These are phyloP conservation scores for Rhagonycha lutea DNA, from an alignment of 2,888 invertebrate species.

Conservation along the genomic window DNA sequence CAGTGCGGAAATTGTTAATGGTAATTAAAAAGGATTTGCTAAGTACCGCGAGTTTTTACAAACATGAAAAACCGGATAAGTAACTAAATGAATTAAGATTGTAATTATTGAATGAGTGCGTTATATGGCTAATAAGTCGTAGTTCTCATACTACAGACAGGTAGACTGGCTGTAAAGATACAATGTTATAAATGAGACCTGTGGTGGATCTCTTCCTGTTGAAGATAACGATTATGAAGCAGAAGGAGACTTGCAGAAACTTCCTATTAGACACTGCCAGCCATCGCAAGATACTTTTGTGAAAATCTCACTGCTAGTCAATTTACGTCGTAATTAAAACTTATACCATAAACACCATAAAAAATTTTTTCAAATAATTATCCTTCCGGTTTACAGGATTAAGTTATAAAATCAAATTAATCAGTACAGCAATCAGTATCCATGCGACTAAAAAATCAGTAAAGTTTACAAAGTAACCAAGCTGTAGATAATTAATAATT, in stretches of 20 bases:
- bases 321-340: background rate
- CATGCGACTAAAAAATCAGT: background rate
- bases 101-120: background rate
- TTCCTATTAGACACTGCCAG: background rate
- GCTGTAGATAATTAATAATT: background rate
- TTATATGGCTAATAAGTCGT: conserved; percentile 10
- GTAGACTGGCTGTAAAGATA: conserved; percentile 5
- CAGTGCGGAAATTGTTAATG: conserved; percentile 7
- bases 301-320: background rate
- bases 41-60: conserved; percentile 6
- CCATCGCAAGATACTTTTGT: background rate
- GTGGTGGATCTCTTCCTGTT: conserved; percentile 8
- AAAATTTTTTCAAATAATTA: background rate
- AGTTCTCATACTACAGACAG: conserved; percentile 14
- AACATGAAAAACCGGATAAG: conserved; percentile 9
- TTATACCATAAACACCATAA: background rate
- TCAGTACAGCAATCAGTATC: background rate
- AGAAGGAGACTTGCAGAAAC: background rate
- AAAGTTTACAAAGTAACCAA: too few relatives aligned
- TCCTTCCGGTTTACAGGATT: background rate
- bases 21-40: background rate
- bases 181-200: conserved; percentile 1
- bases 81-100: conserved; percentile 5
- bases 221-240: background rate
- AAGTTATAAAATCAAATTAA: background rate